Base-by-base conservation (phyloP, 2,113 vertebrate genomes). In the Lampris incognitus region DNA sequence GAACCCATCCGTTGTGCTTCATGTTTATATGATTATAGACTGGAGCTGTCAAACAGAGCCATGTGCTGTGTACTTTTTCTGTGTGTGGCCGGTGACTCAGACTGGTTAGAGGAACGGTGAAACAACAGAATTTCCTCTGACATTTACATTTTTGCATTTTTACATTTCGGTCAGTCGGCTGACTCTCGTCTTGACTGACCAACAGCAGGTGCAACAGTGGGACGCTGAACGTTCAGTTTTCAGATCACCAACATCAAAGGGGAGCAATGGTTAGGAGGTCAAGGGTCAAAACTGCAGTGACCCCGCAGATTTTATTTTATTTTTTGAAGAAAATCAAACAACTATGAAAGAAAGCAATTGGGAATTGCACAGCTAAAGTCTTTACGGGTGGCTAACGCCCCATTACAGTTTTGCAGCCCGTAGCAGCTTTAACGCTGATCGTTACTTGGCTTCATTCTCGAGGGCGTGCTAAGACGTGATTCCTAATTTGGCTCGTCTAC, bases 21-120 rank as follows among this genome's bases (percentile, higher is more conserved):
- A 49, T 65, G 74, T 68, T 13, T 1, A 10, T 9, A n/a, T 69
- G 8, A 89, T 88, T 73, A 68, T 68, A 80, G 78, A 40, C 78
- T 76, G 24, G 1, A 83, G 81, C 72, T 80, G 6, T 70, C 72
- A 74, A 81, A 83, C 74, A 72, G 44, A 64, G 74, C 54, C 77
- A 72, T 1, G 62, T 69, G 40, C 50, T 10, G 55, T 38, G 46
- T 24, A 24, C 24, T 24, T 24, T 24, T 24, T 24, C 24, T 51
- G 46, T 51, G 37, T 72, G 75, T 50, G 65, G 73, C 24, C 39
- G 24, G 5, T 1, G 11, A 10, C 42, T 11, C 72, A 52, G 70
- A 61, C 70, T 49, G 62, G 56, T 72, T 62, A 79, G 57, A 84
- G 71, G 61, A 42, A 44, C 61, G 7, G 40, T n/a, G 4, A 63